Evolutionary conservation across 2,113 vertebrate species (phyloP), one percentile per base, ranked within the genome.

Genomic region (Sebastes schlegelii): DNA sequence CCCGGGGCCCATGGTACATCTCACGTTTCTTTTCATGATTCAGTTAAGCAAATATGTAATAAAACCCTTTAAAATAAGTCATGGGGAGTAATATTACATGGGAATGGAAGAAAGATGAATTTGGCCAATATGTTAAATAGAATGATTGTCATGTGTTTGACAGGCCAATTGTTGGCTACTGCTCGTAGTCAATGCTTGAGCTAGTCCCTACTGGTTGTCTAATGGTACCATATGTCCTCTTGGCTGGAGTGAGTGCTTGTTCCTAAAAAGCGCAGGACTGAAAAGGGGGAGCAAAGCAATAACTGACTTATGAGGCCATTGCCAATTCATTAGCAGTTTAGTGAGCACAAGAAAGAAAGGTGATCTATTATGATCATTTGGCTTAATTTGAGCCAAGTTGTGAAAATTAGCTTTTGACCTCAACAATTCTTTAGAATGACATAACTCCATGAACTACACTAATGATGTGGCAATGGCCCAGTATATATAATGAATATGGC

Each of bases 151-250:
- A 1, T 58, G 34, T 60, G 58, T 66, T 42, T 74, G 63, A 77
- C 40, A 73, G 17, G 34, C 64, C 74, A 74, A 84, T 52, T 58
- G 55, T 45, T 72, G 43, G 21, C 62, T 48, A 64, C n/a, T 58
- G 42, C 19, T 54, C 23, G 23, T 64, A 42, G 58, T 75, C 61
- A 87, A 71, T 79, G 34, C 34, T 58, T 72, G 16, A 64, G 63
- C n/a, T 10, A 26, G 21, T 43, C 43, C 54, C 42, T 48, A 71
- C 76, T 46, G 64, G 40, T 55, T 68, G 34, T 80, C 62, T 42
- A 73, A 74, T 60, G 64, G 51, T 63, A 40, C 69, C 57, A 67
- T 66, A 57, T 71, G 74, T 6, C 61, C 17, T 78, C 52, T 65
- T 84, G 69, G 78, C 46, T 52, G 9, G 51, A 58, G 34, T 10